Base-by-base conservation (phyloP, 2,797 vertebrate genomes). In the Acanthiza pusilla region DNA sequence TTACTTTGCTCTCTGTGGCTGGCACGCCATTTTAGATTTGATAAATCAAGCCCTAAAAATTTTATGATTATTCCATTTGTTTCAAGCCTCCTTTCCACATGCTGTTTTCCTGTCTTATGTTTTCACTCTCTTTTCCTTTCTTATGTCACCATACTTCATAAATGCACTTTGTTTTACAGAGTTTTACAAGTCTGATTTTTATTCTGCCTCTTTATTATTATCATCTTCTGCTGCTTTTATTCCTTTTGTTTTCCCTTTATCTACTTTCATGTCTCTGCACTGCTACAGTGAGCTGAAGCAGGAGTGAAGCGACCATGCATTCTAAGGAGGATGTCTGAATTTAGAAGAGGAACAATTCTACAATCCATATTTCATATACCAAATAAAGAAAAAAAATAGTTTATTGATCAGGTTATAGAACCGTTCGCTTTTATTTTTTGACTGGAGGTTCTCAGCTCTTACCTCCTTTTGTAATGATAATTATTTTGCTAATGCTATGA, bases 21-120 rank as follows among this genome's bases (percentile, higher is more conserved):
- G 77, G 38, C 58, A 88, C 5, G 13, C 14, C 47, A 81, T 66
- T 93, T 92, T 67, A 61, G 71, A 81, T 82, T 86, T 91, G 81
- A 93, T 77, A 95, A 93, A 97, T 83, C 57, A 87, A 88, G 43
- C 26, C 50, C 30, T 88, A 85, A 87, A 93, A 95, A 29, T 47
- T 65, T 92, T 74, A 86, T 60, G 20, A 91, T 89, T 94, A 61
- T 77, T 92, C 82, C 25, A 71, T 38, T 75, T 89, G 42, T 91
- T 95, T 79, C 65, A 92, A 82, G 71, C 85, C 77, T 89, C 38
- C 47, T 83, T 85, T 87, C n/a, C 32, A 92, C 16, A 71, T 61
- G 26, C 21, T 67, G 12, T 80, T 94, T 92, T 58, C 61, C 26
- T 80, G 45, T 70, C 76, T 81, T 79, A 62, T 15, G 13, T 72